A percentile compares a stretch with the other conserved stretches of the same genome.
Conservation (phyloP, 2,888 invertebrate species). For the Electrophaes corylata region DNA sequence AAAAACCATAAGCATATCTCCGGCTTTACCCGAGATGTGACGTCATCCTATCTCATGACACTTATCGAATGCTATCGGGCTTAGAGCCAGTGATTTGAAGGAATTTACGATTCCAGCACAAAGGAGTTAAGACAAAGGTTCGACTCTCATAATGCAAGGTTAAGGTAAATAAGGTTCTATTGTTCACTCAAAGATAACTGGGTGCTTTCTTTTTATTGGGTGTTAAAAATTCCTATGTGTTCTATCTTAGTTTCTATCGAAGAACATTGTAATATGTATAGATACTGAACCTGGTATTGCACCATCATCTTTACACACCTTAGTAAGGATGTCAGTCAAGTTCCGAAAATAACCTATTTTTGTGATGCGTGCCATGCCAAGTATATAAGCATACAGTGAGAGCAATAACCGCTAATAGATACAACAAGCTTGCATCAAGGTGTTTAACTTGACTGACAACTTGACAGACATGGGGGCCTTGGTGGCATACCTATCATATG, state of each 20-base stretch:
- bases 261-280: not conserved
- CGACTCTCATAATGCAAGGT: conserved; percentile 36
- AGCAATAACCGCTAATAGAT: conserved; percentile 2
- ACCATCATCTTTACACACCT: no score
- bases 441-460: conserved; percentile 9
- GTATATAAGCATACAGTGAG: not conserved
- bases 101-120: conserved; percentile 43
- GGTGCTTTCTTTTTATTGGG: conserved; percentile 30
- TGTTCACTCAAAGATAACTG: conserved; percentile 37
- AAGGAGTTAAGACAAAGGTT: conserved; percentile 41
- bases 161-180: conserved; percentile 42
- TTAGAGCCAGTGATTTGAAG: conserved; percentile 38
- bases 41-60: not conserved
- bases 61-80: not conserved
- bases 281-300: no score
- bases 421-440: conserved; percentile 14
- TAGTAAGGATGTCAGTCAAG: no score
- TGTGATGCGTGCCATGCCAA: not conserved
- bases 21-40: not conserved
- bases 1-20: no score
- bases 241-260: not conserved
- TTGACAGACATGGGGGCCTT: conserved; percentile 26
- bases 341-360: no score
- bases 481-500: conserved; percentile 27
- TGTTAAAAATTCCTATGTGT: conserved; percentile 5